These are phyloP conservation scores for Aratinga solstitialis DNA, from an alignment of 2,797 vertebrate species.

Conservation along the genomic window DNA sequence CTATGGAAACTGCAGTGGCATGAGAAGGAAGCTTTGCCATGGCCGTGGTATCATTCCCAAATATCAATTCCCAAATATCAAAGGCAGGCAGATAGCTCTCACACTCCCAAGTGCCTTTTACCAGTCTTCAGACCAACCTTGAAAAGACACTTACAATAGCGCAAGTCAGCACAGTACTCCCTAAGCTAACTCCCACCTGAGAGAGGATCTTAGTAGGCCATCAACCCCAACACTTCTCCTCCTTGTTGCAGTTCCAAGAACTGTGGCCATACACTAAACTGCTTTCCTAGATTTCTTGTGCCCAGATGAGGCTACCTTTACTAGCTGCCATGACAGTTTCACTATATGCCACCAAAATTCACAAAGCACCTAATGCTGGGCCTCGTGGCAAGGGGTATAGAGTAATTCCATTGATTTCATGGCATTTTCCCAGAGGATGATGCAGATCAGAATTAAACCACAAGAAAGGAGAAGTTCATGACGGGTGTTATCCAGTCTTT, in stretches of 20 bases:
- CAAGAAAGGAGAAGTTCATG: not conserved
- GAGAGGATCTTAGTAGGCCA: not conserved
- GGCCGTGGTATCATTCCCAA: not conserved
- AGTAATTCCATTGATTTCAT: not conserved
- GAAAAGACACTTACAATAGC: not conserved
- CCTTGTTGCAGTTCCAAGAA: not conserved
- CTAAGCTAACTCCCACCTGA: not conserved
- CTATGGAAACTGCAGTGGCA: not conserved
- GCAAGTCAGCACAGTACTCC: not conserved
- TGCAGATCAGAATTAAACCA: not conserved
- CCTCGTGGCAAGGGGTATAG: rapidly evolving
- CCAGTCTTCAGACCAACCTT: not conserved
- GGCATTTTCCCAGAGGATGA: not conserved
- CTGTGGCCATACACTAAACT: not conserved
- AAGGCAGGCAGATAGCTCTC: not conserved
- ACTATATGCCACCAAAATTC: not conserved
- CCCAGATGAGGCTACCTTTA: not conserved
- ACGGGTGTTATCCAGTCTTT: not conserved
- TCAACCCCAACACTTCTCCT: not conserved
- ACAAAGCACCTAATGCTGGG: not conserved
- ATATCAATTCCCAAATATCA: not conserved
- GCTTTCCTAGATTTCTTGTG: not conserved
- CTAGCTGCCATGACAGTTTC: not conserved
- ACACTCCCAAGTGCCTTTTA: not conserved
- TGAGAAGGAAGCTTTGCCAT: not conserved